A percentile compares a stretch with the other conserved stretches of the same genome.
Conservation (phyloP, 2,797 vertebrate genomes). For the Pangasius mekongensis region DNA sequence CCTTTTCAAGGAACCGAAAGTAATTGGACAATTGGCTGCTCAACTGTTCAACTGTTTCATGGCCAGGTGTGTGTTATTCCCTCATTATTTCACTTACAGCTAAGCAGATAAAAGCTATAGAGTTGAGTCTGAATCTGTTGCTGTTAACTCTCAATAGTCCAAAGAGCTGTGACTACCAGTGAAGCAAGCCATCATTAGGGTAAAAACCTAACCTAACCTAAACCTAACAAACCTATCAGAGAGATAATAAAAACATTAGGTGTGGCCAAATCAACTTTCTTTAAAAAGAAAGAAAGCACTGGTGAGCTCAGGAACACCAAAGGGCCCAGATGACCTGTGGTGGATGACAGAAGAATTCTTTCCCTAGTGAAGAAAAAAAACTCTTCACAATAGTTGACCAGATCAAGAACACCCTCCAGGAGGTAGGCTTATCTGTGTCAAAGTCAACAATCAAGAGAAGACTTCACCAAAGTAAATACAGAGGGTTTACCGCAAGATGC, state of each 20-base stretch:
- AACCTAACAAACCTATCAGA: neutral
- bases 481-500: neutral
- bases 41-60: no score
- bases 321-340: neutral
- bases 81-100: neutral
- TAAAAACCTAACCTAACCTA: no score
- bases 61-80: neutral
- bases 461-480: neutral
- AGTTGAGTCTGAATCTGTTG: neutral
- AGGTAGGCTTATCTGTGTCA: neutral
- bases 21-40: no score
- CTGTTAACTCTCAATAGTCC: neutral
- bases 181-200: slow-evolving; percentile 33
- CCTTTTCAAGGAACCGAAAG: no score
- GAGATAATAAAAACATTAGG: slow-evolving; percentile 21
- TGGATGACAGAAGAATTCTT: neutral
- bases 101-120: no score
- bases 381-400: neutral
- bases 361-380: neutral
- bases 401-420: neutral
- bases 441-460: neutral
- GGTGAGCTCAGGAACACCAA: neutral
- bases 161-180: neutral
- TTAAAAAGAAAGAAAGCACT: neutral
- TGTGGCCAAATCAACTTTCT: slow-evolving; percentile 44